Conservation (phyloP, 1,140 invertebrate species). For the Trichoplusia ni region DNA sequence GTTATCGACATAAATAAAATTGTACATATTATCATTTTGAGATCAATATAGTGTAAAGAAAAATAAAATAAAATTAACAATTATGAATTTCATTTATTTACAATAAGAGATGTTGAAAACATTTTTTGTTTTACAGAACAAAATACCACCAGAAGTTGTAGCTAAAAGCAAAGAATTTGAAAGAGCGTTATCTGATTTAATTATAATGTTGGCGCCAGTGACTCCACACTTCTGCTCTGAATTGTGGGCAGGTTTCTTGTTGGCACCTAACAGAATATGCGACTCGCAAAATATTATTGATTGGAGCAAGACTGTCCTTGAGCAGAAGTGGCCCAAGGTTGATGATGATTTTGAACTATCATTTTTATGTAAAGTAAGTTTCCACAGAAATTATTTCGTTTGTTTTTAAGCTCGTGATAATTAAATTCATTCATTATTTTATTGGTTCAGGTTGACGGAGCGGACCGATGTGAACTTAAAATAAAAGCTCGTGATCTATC, state of each 20-base stretch:
- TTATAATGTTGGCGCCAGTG: slow-evolving; percentile 93
- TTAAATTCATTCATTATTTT: neutral
- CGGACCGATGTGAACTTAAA: slow-evolving; percentile 70
- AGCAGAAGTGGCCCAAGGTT: slow-evolving; percentile 91
- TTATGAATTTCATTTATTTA: too few relatives aligned
- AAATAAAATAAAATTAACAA: too few relatives aligned
- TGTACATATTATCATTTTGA: too few relatives aligned
- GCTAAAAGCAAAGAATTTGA: slow-evolving; percentile 89
- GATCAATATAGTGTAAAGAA: too few relatives aligned
- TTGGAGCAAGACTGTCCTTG: slow-evolving; percentile 85
- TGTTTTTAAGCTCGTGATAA: neutral
- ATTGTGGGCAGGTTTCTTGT: slow-evolving; percentile 91
- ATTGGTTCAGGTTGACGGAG: slow-evolving; percentile 67
- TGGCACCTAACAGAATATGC: slow-evolving; percentile 82
- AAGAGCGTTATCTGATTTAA: slow-evolving; percentile 87
- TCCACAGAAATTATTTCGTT: neutral
- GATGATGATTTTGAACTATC: slow-evolving; percentile 88
- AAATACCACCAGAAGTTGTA: slow-evolving; percentile 82
- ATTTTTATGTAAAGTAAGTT: slow-evolving; percentile 83
- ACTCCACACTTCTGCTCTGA: slow-evolving; percentile 95
- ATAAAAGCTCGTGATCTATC: slow-evolving; percentile 56
- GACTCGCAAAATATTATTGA: slow-evolving; percentile 74
- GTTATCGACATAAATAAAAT: too few relatives aligned
- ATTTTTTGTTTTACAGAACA: slow-evolving; percentile 52
- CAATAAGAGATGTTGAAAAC: neutral